These are phyloP conservation scores for Orius laevigatus DNA, from an alignment of 1,140 invertebrate genomes.

Conservation along the genomic window DNA sequence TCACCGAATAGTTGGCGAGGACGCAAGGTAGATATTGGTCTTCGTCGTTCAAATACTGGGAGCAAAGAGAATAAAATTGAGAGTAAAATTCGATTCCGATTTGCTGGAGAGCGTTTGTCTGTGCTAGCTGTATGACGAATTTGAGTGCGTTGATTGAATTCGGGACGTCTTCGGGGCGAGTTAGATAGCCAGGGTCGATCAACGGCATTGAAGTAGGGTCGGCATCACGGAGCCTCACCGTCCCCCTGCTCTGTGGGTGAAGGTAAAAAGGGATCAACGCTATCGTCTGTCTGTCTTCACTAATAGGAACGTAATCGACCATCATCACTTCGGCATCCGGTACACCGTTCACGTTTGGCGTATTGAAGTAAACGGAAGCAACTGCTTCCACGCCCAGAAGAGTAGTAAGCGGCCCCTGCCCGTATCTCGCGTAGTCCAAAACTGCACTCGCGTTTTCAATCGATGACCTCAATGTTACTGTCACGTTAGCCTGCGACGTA, in stretches of 20 bases:
- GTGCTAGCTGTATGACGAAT: slow-evolving; percentile 2
- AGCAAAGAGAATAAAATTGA: no score
- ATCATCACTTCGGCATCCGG: slow-evolving; percentile 80
- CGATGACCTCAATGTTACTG: no score
- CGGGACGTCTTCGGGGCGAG: slow-evolving; percentile 30
- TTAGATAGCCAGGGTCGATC: slow-evolving; percentile 50
- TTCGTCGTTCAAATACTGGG: no score
- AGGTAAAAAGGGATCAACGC: slow-evolving; percentile 23
- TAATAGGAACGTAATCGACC: slow-evolving; percentile 5
- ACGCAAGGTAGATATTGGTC: no score
- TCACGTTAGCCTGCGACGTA: slow-evolving; percentile 30
- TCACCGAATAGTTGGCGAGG: no score
- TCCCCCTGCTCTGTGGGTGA: slow-evolving; percentile 55
- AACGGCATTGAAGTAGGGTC: slow-evolving; percentile 42
- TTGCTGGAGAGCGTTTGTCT: slow-evolving; percentile 34
- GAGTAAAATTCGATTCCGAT: slow-evolving; percentile 1
- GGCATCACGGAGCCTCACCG: slow-evolving; percentile 33
- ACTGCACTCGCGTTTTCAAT: neutral
- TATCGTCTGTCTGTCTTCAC: neutral
- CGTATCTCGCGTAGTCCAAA: slow-evolving; percentile 45
- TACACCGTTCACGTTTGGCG: slow-evolving; percentile 62
- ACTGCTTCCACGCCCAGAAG: slow-evolving; percentile 67
- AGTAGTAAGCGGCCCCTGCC: slow-evolving; percentile 69
- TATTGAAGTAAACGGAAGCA: slow-evolving; percentile 51
- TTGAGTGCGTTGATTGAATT: slow-evolving; percentile 25